phyloP scores from a whole-genome alignment of 2,797 vertebrate genomes.

The Phyllotis vaccarum region DNA sequence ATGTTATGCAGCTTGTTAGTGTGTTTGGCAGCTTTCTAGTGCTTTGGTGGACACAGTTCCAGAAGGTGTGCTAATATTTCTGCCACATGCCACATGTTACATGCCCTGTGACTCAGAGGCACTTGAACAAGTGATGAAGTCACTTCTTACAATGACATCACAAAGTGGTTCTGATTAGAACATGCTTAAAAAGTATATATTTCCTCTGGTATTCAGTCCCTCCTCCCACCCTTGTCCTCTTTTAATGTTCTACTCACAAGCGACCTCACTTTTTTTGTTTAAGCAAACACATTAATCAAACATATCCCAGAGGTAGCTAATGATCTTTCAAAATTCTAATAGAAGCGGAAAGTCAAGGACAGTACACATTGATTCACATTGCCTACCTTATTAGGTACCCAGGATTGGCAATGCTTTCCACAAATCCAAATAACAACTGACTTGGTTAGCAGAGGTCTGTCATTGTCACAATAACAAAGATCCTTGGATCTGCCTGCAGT shows the following conservation, averaged over 20 bases:
- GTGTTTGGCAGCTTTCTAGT: neutral
- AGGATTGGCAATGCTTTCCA: slow-evolving; percentile 75
- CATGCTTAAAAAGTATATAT: slow-evolving; percentile 72
- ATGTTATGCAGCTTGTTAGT: neutral
- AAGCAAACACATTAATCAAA: slow-evolving; percentile 90
- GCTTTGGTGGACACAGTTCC: neutral
- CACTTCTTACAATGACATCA: slow-evolving; percentile 37
- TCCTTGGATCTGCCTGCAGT: slow-evolving; percentile 65
- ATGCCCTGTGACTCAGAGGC: neutral
- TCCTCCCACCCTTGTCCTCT: slow-evolving; percentile 68
- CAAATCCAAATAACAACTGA: slow-evolving; percentile 75
- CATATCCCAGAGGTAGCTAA: slow-evolving; percentile 88
- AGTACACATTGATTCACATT: slow-evolving; percentile 86
- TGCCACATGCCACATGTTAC: neutral
- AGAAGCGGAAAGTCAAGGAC: slow-evolving; percentile 91
- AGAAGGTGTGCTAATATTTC: neutral
- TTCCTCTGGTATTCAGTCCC: slow-evolving; percentile 75
- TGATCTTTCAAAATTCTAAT: slow-evolving; percentile 89
- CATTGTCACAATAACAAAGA: slow-evolving; percentile 74
- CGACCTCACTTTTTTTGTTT: slow-evolving; percentile 89
- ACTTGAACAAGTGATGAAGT: neutral
- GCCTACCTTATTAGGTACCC: slow-evolving; percentile 86
- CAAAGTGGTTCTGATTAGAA: slow-evolving; percentile 67
- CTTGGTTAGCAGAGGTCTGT: slow-evolving; percentile 72
- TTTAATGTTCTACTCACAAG: slow-evolving; percentile 85